Conservation (phyloP, 2,797 vertebrate genomes). For the Anabacerthia variegaticeps region DNA sequence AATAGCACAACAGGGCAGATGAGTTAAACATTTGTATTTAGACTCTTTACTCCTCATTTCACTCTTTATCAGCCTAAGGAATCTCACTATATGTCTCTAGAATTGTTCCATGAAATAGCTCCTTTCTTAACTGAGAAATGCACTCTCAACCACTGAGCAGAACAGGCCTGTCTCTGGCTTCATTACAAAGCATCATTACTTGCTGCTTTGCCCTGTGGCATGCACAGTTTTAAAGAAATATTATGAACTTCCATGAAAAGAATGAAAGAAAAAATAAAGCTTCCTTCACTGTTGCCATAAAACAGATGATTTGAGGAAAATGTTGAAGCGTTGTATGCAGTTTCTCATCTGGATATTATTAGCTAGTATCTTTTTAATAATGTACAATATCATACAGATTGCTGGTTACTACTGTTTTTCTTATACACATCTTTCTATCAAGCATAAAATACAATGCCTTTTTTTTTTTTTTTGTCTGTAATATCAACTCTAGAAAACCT, state of each 20-base stretch:
- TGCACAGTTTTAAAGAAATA: slow-evolving; percentile 21
- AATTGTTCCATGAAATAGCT: not conserved
- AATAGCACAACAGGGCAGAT: slow-evolving; percentile 60
- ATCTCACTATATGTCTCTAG: slow-evolving; percentile 41
- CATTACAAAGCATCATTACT: not conserved
- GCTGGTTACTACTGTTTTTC: not conserved
- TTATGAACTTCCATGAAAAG: not conserved
- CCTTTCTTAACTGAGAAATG: slow-evolving; percentile 3
- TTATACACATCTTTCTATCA: not conserved
- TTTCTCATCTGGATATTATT: slow-evolving; percentile 2
- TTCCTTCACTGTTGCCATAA: not conserved
- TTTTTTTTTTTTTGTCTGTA: not conserved
- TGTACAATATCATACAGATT: not conserved
- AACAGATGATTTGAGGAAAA: slow-evolving; percentile 28
- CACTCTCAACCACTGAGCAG: not conserved
- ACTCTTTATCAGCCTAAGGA: slow-evolving; percentile 26
- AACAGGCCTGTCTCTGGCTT: slow-evolving; percentile 6
- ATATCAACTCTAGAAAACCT: not conserved
- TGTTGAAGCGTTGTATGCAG: not conserved
- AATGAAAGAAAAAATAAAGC: slow-evolving; percentile 19
- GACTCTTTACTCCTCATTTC: slow-evolving; percentile 71
- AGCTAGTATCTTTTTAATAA: not conserved
- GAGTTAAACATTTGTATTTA: slow-evolving; percentile 77
- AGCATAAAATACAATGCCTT: not conserved
- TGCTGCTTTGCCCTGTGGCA: not conserved